Evolutionary conservation across 2,888 invertebrate genomes (phyloP).

Genomic region (Ptychoptera albimana): DNA sequence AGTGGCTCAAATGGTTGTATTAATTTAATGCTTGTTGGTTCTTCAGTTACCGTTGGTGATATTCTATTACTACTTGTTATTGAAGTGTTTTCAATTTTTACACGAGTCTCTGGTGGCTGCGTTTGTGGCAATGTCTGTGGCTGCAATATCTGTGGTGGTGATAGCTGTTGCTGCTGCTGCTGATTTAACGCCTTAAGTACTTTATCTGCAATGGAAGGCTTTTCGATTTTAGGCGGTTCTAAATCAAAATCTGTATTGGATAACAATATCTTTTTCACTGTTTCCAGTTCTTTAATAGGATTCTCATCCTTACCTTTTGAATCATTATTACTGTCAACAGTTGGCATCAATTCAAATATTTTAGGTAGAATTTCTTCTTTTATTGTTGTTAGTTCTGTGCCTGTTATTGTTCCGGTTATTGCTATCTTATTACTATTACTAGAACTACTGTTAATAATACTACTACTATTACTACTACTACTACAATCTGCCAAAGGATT

Average conservation of each 20-base stretch:
- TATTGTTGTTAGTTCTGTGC: background rate
- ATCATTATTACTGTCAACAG: constrained; percentile 19
- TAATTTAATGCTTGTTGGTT: constrained; percentile 20
- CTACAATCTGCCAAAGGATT: constrained; percentile 6
- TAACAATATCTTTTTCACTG: constrained; percentile 23
- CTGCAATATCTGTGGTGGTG: constrained; percentile 26
- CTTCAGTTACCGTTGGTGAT: background rate
- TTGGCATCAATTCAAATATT: constrained; percentile 24
- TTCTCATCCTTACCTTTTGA: constrained; percentile 11
- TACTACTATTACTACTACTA: too few relatives aligned
- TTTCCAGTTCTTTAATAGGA: constrained; percentile 22
- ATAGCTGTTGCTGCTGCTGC: constrained; percentile 34
- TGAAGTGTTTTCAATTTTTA: constrained; percentile 11
- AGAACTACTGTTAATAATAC: background rate
- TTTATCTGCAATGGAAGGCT: constrained; percentile 43
- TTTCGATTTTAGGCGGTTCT: constrained; percentile 25
- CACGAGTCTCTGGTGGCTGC: constrained; percentile 7
- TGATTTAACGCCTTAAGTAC: constrained; percentile 40
- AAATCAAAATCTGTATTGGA: constrained; percentile 24
- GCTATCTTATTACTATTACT: constrained; percentile 1
- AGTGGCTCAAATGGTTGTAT: background rate
- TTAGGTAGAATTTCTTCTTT: constrained; percentile 11
- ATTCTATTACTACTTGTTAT: constrained; percentile 5
- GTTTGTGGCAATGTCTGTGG: constrained; percentile 12
- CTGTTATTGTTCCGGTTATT: background rate